These are phyloP conservation scores for Augochlora pura DNA, from an alignment of 1,140 invertebrate genomes.

Conservation along the genomic window DNA sequence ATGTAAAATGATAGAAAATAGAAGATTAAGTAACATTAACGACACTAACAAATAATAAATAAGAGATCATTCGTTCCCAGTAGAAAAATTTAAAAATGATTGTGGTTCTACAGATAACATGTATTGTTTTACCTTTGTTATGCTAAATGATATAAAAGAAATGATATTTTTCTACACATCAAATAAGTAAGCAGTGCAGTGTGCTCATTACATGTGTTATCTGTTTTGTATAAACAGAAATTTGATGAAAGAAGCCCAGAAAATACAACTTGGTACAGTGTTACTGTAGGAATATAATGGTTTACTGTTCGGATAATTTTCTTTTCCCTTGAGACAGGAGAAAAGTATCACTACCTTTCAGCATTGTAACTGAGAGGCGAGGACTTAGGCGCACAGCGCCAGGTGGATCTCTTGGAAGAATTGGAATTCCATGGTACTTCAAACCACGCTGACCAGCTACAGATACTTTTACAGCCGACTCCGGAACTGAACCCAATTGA, in stretches of 20 bases:
- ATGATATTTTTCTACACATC: neutral
- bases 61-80: neutral
- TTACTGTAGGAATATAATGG: constrained; percentile 29
- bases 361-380: constrained; percentile 73
- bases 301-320: constrained; percentile 48
- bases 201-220: constrained; percentile 18
- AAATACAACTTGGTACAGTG: constrained; percentile 48
- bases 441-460: constrained; percentile 70
- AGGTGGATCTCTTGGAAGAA: constrained; percentile 74
- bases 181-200: constrained; percentile 20
- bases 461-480: constrained; percentile 69
- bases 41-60: neutral
- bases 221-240: neutral
- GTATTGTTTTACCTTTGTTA: neutral
- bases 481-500: constrained; percentile 69
- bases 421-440: constrained; percentile 71
- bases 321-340: constrained; percentile 46
- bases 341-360: constrained; percentile 68
- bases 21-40: neutral
- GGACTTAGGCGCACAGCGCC: constrained; percentile 70
- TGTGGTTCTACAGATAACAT: neutral
- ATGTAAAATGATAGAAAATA: neutral
- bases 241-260: constrained; percentile 21
- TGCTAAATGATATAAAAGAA: neutral
- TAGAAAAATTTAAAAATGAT: neutral